Percentiles rank a stretch among this genome's conserved stretches.
These are phyloP conservation scores for Leptodactylus fuscus DNA, from an alignment of 2,113 vertebrate species.

Conservation along the genomic window DNA sequence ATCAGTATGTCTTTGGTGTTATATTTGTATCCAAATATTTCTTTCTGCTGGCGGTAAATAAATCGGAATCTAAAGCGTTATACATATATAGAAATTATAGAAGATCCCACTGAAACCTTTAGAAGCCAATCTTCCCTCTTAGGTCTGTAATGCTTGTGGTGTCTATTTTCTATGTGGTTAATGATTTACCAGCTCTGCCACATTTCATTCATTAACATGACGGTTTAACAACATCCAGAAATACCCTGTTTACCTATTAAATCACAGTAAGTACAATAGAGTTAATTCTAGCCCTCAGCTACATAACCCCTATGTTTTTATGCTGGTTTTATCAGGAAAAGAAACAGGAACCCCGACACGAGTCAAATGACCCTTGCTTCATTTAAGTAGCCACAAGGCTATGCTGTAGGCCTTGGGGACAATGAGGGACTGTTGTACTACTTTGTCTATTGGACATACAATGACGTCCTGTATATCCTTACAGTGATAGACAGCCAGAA, in stretches of 20 bases:
- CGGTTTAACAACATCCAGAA: constrained; percentile 63
- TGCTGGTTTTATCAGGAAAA: constrained; percentile 62
- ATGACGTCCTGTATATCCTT: constrained; percentile 68
- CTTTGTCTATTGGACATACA: constrained; percentile 69
- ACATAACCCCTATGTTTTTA: constrained; percentile 61
- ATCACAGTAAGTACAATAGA: constrained; percentile 42
- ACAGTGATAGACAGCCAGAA: constrained; percentile 69
- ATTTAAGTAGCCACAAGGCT: constrained; percentile 68
- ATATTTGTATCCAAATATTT: no score
- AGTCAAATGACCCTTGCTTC: constrained; percentile 73
- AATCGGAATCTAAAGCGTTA: background rate
- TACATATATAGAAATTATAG: background rate
- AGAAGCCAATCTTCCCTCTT: background rate
- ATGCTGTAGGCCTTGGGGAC: constrained; percentile 71
- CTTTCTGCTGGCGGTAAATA: no score
- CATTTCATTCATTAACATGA: constrained; percentile 54
- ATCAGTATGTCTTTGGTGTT: no score
- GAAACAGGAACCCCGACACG: constrained; percentile 72
- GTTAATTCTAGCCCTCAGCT: constrained; percentile 64
- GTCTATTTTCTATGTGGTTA: background rate
- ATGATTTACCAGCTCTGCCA: constrained; percentile 21
- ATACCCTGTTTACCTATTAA: constrained; percentile 67
- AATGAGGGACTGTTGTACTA: constrained; percentile 75
- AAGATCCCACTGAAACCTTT: background rate
- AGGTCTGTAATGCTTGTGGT: constrained; percentile 4